Evolutionary conservation across 2,888 invertebrate species (phyloP), one percentile per base, ranked within the genome.

Genomic region (Allygus modestus): DNA sequence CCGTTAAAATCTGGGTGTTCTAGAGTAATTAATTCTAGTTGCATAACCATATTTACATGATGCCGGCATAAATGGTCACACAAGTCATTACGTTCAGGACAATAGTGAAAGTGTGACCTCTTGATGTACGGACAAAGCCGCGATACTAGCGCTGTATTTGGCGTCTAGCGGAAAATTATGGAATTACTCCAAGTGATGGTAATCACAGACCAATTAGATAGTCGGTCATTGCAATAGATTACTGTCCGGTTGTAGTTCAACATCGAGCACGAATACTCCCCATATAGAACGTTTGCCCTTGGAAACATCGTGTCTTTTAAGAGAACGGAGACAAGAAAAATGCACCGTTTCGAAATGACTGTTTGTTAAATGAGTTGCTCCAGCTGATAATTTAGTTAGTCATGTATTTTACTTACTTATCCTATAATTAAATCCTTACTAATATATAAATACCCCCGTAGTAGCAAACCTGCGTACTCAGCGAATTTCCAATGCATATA

Each of bases 131-230:
- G 65, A 58, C 23, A 15, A 46, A 46, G 9, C 11, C 4, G 28
- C 65, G 65, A 65, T 12, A 28, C 65, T 65, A 65, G 65, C 65
- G 65, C 65, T 31, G 65, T 65, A 31, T 65, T 65, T 65, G 65
- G 65, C 65, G 54, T 12, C 65, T 65, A 65, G 58, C 58, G 58
- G 58, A 9, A 12, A 9, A 12, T 58, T 58, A 31, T 65, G 65
- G 15, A 26, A 65, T 23, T 58, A 37, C 46, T 7, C 12, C 15
- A 46, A 54, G 54, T 15, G 54, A 54, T 23, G 54, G 65, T 28
- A 31, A 65, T 65, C 65, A 31, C 17, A 26, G 65, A 31, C 5
- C 65, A 65, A 65, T 65, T 65, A 65, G 65, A 65, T 31, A 31
- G 65, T 12, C 58, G 37, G 51, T 17, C 65, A 31, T 65, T 65